These are phyloP conservation scores for Arctocebus calabarensis DNA, from an alignment of 2,797 vertebrate species.

Conservation along the genomic window DNA sequence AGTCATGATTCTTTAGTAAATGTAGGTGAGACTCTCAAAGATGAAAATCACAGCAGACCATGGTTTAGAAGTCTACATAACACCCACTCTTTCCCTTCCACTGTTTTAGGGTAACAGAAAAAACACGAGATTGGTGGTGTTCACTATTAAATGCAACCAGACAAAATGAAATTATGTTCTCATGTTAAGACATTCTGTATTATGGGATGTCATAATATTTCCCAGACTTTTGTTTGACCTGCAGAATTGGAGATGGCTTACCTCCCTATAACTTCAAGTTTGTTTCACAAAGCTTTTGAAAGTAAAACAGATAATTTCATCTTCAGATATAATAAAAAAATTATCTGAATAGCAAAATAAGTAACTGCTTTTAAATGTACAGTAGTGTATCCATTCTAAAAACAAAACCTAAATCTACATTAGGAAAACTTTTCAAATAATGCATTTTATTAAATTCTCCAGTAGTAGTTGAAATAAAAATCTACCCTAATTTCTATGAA, in stretches of 20 bases:
- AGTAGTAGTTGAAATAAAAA: slow-evolving; percentile 73
- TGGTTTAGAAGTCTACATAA: slow-evolving; percentile 50
- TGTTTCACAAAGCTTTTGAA: slow-evolving; percentile 76
- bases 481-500: slow-evolving; percentile 53
- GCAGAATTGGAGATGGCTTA: slow-evolving; percentile 79
- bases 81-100: not conserved
- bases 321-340: slow-evolving; percentile 76
- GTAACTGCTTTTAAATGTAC: slow-evolving; percentile 75
- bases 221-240: slow-evolving; percentile 64
- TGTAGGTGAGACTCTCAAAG: not conserved
- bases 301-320: slow-evolving; percentile 65
- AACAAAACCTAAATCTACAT: slow-evolving; percentile 63
- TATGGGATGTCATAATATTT: slow-evolving; percentile 44
- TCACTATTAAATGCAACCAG: slow-evolving; percentile 32
- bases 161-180: slow-evolving; percentile 27
- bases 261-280: slow-evolving; percentile 77
- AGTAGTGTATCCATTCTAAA: slow-evolving; percentile 70
- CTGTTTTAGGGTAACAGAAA: slow-evolving; percentile 36
- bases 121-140: not conserved
- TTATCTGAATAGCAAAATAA: slow-evolving; percentile 79
- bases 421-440: slow-evolving; percentile 66
- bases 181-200: slow-evolving; percentile 8
- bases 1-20: slow-evolving; percentile 57
- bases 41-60: not conserved
- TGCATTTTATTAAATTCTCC: slow-evolving; percentile 68